These are phyloP conservation scores for Arctopsyche grandis DNA, from an alignment of 1,140 invertebrate genomes.

Conservation along the genomic window DNA sequence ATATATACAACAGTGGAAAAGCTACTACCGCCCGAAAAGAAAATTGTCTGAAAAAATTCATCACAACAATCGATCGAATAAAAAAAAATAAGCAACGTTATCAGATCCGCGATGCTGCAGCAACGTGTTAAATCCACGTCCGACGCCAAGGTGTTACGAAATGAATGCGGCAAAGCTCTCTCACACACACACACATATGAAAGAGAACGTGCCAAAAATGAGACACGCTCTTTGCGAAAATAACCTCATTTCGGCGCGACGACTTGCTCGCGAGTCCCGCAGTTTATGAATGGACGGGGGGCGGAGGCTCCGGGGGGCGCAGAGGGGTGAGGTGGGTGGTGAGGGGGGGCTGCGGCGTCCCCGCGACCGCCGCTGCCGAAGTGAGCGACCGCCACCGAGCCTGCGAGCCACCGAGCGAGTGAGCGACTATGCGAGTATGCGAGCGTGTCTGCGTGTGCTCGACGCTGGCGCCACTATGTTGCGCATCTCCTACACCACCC, in stretches of 20 bases:
- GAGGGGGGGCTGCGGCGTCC: constrained; percentile 22
- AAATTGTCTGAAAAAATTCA: too few species aligned
- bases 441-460: background rate
- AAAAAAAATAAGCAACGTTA: too few species aligned
- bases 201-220: background rate
- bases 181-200: background rate
- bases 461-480: background rate
- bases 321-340: background rate
- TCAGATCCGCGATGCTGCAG: background rate
- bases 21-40: too few species aligned
- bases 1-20: too few species aligned
- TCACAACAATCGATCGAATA: too few species aligned
- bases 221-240: background rate
- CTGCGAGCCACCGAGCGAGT: background rate
- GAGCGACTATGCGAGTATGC: background rate
- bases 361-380: constrained; percentile 17
- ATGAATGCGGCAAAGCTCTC: constrained; percentile 12
- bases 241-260: constrained; percentile 29
- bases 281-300: background rate
- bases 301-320: background rate
- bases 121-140: background rate
- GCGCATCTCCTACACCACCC: background rate
- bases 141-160: too few species aligned
- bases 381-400: background rate
- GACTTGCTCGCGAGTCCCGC: background rate